Base-by-base conservation (phyloP, 2,888 invertebrate genomes). In the Ceriagrion tenellum region DNA sequence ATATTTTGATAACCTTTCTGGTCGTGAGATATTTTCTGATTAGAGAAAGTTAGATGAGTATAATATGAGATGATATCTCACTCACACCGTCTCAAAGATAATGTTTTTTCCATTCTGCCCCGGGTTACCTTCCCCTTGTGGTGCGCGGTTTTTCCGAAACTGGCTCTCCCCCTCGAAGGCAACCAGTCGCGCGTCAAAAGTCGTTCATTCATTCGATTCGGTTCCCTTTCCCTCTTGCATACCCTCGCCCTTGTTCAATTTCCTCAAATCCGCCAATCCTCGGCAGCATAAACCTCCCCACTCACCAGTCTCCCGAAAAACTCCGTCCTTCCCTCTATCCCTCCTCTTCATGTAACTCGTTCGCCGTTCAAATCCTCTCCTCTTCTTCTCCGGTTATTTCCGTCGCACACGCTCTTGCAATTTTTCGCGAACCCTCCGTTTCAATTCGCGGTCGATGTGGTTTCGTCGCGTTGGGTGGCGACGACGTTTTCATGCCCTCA, bases 241-340 rank as follows among this genome's bases (percentile, higher is more conserved):
- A 35, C 69, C 59, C 26, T 81, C 81, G 30, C 74, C 35, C 35
- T 13, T n/a, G 16, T 81, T 81, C 81, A 35, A 81, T 81, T 81
- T 81, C 81, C 81, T 2, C 81, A 81, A 81, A 81, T 81, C 81
- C 81, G 81, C 35, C 81, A 30, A 81, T 81, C 30, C 81, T 18
- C 35, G 3, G 8, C 26, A 69, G 26, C n/a, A 26, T 26, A 3
- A 69, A n/a, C 30, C 81, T 13, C 30, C 30, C 81, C 81, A 18
- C 81, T 81, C 81, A 35, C 18, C 81, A 0, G n/a, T 69, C 69
- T 69, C 69, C 10, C 69, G 69, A 69, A 69, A 69, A 69, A 69
- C 69, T 2, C 59, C 59, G 59, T 81, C 30, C 74, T 35, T 13
- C 81, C 20, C 18, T 26, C 69, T n/a, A 0, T 23, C 12, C 81